These are phyloP conservation scores for Pica pica DNA, from an alignment of 2,113 vertebrate species.

Conservation along the genomic window DNA sequence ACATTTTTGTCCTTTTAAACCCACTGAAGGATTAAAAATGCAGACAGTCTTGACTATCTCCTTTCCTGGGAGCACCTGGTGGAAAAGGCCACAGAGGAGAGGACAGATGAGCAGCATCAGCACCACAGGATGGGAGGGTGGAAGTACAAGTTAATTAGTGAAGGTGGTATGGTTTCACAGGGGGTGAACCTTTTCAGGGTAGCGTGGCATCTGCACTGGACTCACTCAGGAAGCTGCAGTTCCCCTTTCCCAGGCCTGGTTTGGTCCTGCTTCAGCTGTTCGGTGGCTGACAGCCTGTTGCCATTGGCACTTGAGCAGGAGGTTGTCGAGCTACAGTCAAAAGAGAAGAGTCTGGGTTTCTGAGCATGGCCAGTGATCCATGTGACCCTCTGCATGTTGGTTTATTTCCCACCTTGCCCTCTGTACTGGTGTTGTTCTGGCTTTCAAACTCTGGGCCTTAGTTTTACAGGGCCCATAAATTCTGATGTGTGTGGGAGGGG, in stretches of 20 bases:
- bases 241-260: constrained; percentile 5
- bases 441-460: not conserved
- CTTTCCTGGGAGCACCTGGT: not conserved
- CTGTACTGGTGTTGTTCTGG: not conserved
- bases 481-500: not conserved
- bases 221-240: not conserved
- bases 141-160: not conserved
- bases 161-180: not conserved
- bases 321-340: accelerated
- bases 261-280: not conserved
- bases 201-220: not conserved
- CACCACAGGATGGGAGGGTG: not conserved
- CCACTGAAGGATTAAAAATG: not conserved
- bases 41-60: not conserved
- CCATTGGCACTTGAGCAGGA: accelerated
- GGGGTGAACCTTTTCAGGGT: not conserved
- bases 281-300: not conserved
- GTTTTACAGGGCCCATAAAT: not conserved
- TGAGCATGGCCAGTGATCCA: not conserved
- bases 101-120: not conserved
- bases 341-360: not conserved
- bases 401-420: not conserved
- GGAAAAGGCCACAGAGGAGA: not conserved
- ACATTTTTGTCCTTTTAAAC: not conserved
- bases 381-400: not conserved